Conservation (phyloP, 2,113 vertebrate genomes). For the Myanophis thanlyinensis region DNA sequence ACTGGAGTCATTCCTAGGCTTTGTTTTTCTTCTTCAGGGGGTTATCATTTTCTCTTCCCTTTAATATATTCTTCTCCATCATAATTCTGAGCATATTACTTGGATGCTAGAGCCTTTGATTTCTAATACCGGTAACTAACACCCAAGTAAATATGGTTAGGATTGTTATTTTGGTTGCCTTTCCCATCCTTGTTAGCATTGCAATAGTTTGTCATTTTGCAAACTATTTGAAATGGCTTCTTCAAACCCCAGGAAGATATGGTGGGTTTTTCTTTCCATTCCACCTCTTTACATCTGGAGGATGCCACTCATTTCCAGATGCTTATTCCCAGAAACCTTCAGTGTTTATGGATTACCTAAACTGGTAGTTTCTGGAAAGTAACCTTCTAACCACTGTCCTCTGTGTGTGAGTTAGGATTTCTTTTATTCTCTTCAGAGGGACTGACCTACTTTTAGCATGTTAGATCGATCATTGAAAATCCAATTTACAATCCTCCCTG, state of each 20-base stretch:
- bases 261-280: background rate
- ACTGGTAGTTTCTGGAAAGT: background rate
- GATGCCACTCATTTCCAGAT: background rate
- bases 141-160: background rate
- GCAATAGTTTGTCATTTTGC: background rate
- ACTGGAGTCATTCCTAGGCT: background rate
- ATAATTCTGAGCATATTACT: background rate
- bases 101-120: background rate
- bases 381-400: background rate
- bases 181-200: background rate
- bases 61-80: background rate
- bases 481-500: background rate
- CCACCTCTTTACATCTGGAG: background rate
- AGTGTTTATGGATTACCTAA: background rate
- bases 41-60: background rate
- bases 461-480: background rate
- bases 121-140: background rate
- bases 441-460: rapidly evolving
- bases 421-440: conserved; percentile 23
- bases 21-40: background rate
- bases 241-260: background rate
- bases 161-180: background rate
- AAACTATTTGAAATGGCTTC: conserved; percentile 3
- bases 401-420: background rate
- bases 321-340: background rate